Percentiles rank a stretch among this genome's conserved stretches.
These are phyloP conservation scores for Zelleria hepariella DNA, from an alignment of 2,888 invertebrate genomes.

Conservation along the genomic window DNA sequence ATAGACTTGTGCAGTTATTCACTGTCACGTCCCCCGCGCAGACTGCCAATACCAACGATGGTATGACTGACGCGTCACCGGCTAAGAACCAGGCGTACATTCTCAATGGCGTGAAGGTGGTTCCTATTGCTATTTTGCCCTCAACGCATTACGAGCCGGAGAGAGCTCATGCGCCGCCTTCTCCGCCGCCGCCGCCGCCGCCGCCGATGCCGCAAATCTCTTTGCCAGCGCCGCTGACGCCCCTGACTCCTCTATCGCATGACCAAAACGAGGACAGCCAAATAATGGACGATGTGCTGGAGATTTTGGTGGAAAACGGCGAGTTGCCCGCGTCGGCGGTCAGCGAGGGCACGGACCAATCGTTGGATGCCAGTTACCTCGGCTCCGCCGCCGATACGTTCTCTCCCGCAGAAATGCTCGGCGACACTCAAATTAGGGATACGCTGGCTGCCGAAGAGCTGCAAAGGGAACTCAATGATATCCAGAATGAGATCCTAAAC, in stretches of 20 bases:
- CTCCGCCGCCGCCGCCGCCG: conserved; percentile 44
- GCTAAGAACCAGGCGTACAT: conserved; percentile 70
- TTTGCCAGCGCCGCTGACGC: conserved; percentile 26
- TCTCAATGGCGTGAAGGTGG: conserved; percentile 74
- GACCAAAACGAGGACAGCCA: conserved; percentile 73
- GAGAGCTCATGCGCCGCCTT: conserved; percentile 36
- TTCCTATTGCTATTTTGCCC: conserved; percentile 63
- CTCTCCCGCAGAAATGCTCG: conserved; percentile 23
- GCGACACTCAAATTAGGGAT: conserved; percentile 31
- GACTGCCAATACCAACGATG: conserved; percentile 13
- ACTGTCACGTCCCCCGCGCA: conserved; percentile 36
- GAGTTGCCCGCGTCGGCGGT: conserved; percentile 92
- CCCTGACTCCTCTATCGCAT: conserved; percentile 25
- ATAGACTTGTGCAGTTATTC: conserved; percentile 44
- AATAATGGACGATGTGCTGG: conserved; percentile 92
- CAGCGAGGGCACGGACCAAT: conserved; percentile 68
- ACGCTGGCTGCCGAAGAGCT: conserved; percentile 54
- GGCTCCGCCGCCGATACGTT: conserved; percentile 32
- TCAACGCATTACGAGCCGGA: conserved; percentile 55
- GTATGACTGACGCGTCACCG: conserved; percentile 20
- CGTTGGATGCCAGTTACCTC: conserved; percentile 32
- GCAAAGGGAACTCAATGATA: conserved; percentile 56
- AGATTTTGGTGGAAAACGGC: conserved; percentile 93
- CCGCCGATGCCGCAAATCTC: conserved; percentile 20
- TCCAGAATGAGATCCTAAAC: conserved; percentile 58